phyloP scores from a whole-genome alignment of 2,113 vertebrate species.

The Gymnarchus niloticus region DNA sequence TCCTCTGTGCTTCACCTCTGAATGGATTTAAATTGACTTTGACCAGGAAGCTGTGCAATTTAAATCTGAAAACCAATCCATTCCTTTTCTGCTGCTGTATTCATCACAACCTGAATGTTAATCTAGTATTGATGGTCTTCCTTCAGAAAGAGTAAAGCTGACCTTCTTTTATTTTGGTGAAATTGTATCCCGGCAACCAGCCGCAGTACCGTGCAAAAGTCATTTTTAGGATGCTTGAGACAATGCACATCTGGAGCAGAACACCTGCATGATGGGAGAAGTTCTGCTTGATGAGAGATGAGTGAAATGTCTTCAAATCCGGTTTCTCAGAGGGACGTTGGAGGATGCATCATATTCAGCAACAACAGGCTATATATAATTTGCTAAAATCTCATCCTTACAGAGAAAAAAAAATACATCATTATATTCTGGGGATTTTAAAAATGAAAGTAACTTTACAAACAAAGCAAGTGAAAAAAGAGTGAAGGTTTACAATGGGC shows the following conservation, averaged over 20 bases:
- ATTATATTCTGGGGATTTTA: background rate
- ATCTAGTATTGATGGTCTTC: background rate
- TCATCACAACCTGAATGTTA: background rate
- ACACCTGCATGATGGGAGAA: background rate
- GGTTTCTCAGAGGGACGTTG: background rate
- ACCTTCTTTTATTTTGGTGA: background rate
- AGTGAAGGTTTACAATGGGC: background rate
- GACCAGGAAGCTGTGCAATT: background rate
- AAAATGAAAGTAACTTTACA: background rate
- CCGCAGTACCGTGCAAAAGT: background rate
- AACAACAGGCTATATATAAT: background rate
- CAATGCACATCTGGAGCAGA: slow-evolving; percentile 13
- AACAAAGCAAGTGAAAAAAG: background rate
- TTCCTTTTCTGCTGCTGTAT: background rate
- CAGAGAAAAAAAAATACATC: too few relatives aligned
- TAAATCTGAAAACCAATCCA: background rate
- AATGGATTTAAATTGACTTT: slow-evolving; percentile 9
- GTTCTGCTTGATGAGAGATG: background rate
- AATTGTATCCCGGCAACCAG: slow-evolving; percentile 12
- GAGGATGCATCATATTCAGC: background rate
- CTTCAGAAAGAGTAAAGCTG: background rate
- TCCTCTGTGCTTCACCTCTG: background rate
- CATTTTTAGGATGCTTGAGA: background rate
- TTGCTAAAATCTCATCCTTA: background rate
- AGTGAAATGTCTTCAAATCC: background rate